phyloP scores from a whole-genome alignment of 2,888 invertebrate species.

The Trachelus troglodyta region DNA sequence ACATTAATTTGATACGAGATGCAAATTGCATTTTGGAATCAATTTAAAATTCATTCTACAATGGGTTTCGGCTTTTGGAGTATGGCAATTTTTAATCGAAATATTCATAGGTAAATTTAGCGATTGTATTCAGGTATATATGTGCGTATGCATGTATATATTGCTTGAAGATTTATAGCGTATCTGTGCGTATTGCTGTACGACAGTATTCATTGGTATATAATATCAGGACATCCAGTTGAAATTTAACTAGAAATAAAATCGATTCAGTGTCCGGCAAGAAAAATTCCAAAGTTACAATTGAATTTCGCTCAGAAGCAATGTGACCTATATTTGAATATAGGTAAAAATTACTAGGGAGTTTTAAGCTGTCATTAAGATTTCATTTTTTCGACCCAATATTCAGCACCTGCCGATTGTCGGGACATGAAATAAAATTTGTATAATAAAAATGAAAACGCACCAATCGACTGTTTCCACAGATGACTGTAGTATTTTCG shows the following conservation, averaged over 20 bases:
- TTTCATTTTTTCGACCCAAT: neutral
- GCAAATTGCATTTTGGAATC: constrained; percentile 20
- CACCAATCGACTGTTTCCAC: neutral
- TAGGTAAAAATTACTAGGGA: neutral
- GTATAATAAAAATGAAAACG: neutral
- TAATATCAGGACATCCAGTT: neutral
- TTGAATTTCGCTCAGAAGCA: neutral
- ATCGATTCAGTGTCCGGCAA: neutral
- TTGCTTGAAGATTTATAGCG: neutral
- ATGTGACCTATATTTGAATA: neutral
- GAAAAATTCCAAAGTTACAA: neutral
- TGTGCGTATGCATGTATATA: too few relatives aligned
- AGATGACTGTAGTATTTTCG: neutral
- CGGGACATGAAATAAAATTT: too few relatives aligned
- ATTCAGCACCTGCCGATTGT: neutral
- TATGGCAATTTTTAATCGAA: constrained; percentile 28
- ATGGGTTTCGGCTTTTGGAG: constrained; percentile 13
- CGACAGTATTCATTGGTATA: neutral
- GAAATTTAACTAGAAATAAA: neutral
- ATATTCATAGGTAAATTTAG: constrained; percentile 13
- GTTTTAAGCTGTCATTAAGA: neutral
- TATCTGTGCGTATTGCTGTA: neutral
- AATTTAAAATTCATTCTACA: constrained; percentile 33
- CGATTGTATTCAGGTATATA: too few relatives aligned
- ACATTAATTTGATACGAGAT: constrained; percentile 14